A percentile compares a stretch with the other conserved stretches of the same genome.
phyloP scores from a whole-genome alignment of 1,140 invertebrate genomes.

The Bilobella aurantiaca region DNA sequence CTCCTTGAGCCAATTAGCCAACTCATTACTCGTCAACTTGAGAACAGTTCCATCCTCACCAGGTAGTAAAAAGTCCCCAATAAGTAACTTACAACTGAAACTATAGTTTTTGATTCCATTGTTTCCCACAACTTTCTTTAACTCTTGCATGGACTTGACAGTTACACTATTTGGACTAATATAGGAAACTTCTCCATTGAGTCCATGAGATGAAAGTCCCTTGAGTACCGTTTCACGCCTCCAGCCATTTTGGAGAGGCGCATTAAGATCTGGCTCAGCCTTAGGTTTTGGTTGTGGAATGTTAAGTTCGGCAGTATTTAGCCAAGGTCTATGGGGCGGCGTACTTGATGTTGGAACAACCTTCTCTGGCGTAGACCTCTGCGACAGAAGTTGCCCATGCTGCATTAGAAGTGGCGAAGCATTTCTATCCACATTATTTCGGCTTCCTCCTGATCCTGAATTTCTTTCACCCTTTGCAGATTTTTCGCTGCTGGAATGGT shows the following conservation, averaged over 20 bases:
- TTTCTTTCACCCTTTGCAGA: not conserved
- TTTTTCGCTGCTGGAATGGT: not conserved
- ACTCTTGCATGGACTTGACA: conserved; percentile 16
- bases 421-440: not conserved
- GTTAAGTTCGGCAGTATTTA: conserved; percentile 16
- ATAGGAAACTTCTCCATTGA: conserved; percentile 29
- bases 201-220: conserved; percentile 20
- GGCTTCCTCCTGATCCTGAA: not conserved
- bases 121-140: conserved; percentile 28
- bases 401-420: conserved; percentile 8
- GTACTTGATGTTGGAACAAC: conserved; percentile 2
- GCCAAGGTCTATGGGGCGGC: conserved; percentile 30
- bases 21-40: conserved; percentile 22
- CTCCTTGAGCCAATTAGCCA: conserved; percentile 40
- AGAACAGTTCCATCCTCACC: conserved; percentile 10
- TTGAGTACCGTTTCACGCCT: conserved; percentile 60
- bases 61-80: conserved; percentile 78
- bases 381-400: not conserved
- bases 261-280: conserved; percentile 47
- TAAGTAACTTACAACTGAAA: conserved; percentile 72
- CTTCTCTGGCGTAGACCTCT: not conserved
- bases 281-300: conserved; percentile 18
- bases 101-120: conserved; percentile 78
- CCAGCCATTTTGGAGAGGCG: conserved; percentile 75
- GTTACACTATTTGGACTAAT: conserved; percentile 12